A percentile compares a stretch with the other conserved stretches of the same genome.
Conservation (phyloP, 2,797 vertebrate genomes). For the Psittacula derbiana region DNA sequence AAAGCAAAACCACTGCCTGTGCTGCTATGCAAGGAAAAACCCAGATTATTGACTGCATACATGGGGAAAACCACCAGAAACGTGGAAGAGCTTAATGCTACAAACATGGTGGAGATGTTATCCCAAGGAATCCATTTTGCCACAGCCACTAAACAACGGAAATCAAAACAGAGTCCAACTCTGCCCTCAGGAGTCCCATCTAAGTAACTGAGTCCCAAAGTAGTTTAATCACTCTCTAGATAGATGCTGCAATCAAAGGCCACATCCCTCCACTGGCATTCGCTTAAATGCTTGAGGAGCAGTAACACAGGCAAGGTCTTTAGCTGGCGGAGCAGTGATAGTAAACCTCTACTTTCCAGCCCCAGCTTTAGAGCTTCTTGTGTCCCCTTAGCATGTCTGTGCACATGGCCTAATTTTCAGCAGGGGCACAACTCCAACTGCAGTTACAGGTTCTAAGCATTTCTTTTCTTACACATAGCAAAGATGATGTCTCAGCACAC, state of each 20-base stretch:
- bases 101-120: neutral
- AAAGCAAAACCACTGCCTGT: neutral
- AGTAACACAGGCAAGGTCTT: neutral
- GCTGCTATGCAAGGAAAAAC: neutral
- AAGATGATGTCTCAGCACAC: neutral
- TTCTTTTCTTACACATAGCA: neutral
- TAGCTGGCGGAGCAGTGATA: neutral
- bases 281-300: neutral
- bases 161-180: neutral
- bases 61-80: neutral
- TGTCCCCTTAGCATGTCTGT: neutral
- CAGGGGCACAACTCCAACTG: neutral
- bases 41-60: too few relatives aligned
- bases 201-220: neutral
- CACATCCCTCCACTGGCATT: neutral
- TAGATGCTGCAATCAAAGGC: neutral
- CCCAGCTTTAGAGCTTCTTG: neutral
- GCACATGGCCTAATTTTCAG: neutral
- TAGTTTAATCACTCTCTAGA: neutral
- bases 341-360: neutral
- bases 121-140: neutral
- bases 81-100: neutral
- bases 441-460: neutral
- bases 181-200: neutral
- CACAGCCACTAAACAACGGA: neutral